Percentiles rank a stretch among this genome's conserved stretches.
Evolutionary conservation across 2,797 vertebrate species (phyloP).

Genomic region (Ispidina picta): DNA sequence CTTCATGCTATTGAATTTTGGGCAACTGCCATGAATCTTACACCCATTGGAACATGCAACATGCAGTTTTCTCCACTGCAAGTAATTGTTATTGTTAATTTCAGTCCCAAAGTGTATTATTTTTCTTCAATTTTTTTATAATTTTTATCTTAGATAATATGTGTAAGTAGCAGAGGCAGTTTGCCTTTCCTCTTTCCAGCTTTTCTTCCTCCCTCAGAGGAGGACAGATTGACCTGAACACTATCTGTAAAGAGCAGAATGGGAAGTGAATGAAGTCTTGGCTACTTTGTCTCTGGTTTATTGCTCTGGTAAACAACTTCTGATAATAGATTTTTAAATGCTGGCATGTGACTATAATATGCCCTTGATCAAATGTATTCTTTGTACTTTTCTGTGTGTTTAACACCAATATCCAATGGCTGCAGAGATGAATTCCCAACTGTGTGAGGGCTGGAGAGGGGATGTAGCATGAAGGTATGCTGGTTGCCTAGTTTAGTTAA

Average conservation of each 20-base stretch:
- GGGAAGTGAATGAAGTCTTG: fast-evolving
- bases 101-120: neutral
- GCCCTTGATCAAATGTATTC: neutral
- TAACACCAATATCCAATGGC: slow-evolving; percentile 2
- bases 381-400: slow-evolving; percentile 1
- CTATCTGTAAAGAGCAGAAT: neutral
- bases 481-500: neutral
- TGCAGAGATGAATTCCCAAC: slow-evolving; percentile 3
- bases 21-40: neutral
- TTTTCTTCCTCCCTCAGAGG: neutral
- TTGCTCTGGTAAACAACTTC: neutral
- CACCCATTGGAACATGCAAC: neutral
- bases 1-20: slow-evolving; percentile 19
- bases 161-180: neutral
- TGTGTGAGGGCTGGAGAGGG: neutral
- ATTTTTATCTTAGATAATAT: neutral
- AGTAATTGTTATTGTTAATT: neutral
- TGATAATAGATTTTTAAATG: neutral
- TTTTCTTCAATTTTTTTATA: neutral
- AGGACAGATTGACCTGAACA: neutral
- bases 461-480: neutral
- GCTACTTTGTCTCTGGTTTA: neutral
- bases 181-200: neutral
- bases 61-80: neutral
- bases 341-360: neutral